phyloP scores from a whole-genome alignment of 1,140 invertebrate species.

The Papilio glaucus region DNA sequence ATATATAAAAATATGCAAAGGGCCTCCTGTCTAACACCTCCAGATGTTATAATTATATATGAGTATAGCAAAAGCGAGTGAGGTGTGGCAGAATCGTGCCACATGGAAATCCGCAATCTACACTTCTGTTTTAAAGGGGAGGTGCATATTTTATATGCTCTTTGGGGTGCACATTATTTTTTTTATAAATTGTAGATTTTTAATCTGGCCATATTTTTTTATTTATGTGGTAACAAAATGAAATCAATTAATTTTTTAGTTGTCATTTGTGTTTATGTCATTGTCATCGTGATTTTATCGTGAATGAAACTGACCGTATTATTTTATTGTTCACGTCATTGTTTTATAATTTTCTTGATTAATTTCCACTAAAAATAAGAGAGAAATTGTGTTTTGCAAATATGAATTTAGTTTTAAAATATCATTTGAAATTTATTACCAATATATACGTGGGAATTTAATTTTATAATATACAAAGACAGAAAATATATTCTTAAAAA shows the following conservation, averaged over 20 bases:
- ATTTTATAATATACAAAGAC: slow-evolving; percentile 26
- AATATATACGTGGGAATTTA: slow-evolving; percentile 20
- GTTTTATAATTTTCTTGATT: slow-evolving; percentile 12
- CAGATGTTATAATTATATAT: too few relatives aligned
- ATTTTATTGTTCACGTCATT: slow-evolving; percentile 13
- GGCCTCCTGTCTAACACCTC: too few relatives aligned
- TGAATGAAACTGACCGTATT: neutral
- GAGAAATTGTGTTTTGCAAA: neutral
- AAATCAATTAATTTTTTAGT: neutral
- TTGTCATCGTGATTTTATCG: neutral
- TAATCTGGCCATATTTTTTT: too few relatives aligned
- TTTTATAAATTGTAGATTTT: too few relatives aligned
- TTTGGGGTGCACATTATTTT: too few relatives aligned
- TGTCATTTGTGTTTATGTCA: slow-evolving; percentile 4
- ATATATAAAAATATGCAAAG: too few relatives aligned
- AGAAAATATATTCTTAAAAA: slow-evolving; percentile 52
- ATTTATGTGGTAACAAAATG: too few relatives aligned
- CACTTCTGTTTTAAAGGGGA: too few relatives aligned
- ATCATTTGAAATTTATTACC: slow-evolving; percentile 13
- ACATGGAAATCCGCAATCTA: too few relatives aligned
- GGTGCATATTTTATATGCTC: too few relatives aligned
- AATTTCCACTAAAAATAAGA: neutral
- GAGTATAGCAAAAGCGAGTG: too few relatives aligned
- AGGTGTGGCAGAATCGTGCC: too few relatives aligned
- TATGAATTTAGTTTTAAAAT: slow-evolving; percentile 20